These are phyloP conservation scores for Drosophila buzzatii DNA, from an alignment of 2,888 invertebrate genomes.

Conservation along the genomic window DNA sequence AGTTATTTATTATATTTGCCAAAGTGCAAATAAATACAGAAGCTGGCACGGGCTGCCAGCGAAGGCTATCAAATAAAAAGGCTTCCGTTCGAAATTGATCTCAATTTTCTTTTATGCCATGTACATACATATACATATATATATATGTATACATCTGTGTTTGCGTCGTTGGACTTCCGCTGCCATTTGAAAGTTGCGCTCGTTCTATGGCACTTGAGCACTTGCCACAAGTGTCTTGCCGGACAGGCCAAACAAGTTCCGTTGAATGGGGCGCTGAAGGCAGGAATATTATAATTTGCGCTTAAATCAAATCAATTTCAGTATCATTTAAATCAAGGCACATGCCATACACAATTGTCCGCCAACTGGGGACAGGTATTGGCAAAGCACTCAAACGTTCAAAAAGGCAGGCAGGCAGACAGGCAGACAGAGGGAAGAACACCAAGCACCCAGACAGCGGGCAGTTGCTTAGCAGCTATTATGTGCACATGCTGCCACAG, in stretches of 20 bases:
- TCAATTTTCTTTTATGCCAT: slow-evolving; percentile 21
- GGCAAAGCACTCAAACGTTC: slow-evolving; percentile 66
- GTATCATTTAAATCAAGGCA: slow-evolving; percentile 75
- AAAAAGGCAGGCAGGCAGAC: slow-evolving; percentile 8
- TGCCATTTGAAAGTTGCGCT: slow-evolving; percentile 70
- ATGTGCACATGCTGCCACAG: slow-evolving; percentile 73
- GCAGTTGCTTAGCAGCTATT: slow-evolving; percentile 79
- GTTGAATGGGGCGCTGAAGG: slow-evolving; percentile 21
- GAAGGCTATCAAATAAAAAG: slow-evolving; percentile 25
- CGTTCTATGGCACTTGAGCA: slow-evolving; percentile 50
- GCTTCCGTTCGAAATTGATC: slow-evolving; percentile 35
- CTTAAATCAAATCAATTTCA: slow-evolving; percentile 79
- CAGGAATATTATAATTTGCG: slow-evolving; percentile 72
- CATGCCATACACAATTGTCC: slow-evolving; percentile 28
- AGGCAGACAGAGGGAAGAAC: slow-evolving; percentile 12
- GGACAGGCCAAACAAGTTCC: slow-evolving; percentile 18
- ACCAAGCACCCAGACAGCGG: slow-evolving; percentile 6
- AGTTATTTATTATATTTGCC: slow-evolving; percentile 80
- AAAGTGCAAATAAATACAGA: slow-evolving; percentile 52
- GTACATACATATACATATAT: neutral
- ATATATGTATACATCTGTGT: neutral
- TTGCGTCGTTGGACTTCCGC: slow-evolving; percentile 53
- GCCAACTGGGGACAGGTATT: slow-evolving; percentile 71
- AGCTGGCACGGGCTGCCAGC: slow-evolving; percentile 7
- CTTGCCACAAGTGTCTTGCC: slow-evolving; percentile 40